Base-by-base conservation (phyloP, 1,140 invertebrate genomes). In the Platyscapa corneri region DNA sequence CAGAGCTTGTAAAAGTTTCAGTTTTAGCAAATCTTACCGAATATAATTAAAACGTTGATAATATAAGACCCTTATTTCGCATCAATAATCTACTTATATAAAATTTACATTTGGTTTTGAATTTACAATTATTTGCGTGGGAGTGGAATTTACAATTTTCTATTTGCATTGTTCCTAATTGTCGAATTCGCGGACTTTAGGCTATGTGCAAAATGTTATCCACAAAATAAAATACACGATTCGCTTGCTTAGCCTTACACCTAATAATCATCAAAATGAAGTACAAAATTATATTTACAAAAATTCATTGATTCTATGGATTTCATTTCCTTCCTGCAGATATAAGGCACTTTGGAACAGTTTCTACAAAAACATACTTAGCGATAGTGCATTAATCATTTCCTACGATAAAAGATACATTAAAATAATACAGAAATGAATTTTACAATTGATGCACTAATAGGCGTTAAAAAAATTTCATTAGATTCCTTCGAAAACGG, bases 261-360 rank as follows among this genome's bases (percentile, higher is more conserved):
- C 72, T 83, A 87, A 84, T 82, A 88, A 87, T 82, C 79, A 87
- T 88, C 83, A 79, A 89, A 88, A 88, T 87, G 88, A 89, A 92
- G 88, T 92, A 92, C 89, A 93, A 93, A 92, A 92, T 89, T 85
- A 88, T 91, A 91, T 90, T 89, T 90, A 91, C 88, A 92, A 91
- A 88, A 88, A 85, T 87, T 88, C 78, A 83, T 88, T 88, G 84
- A 88, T 83, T 86, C 65, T 85, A 87, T 56, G 42, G 64, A 83
- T 88, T 82, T 88, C 76, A 32, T 86, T 85, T 77, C 53, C 82
- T 86, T 85, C 32, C 77, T 87, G 88, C 89, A 88, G 87, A 91
- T 88, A 87, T 91, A 93, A 93, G 92, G 92, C 92, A 92, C 92
- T 92, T 93, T 91, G 92, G 91, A 92, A 91, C 88, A 90, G 89